phyloP scores from a whole-genome alignment of 2,113 vertebrate genomes.

The Tragelaphus scriptus region DNA sequence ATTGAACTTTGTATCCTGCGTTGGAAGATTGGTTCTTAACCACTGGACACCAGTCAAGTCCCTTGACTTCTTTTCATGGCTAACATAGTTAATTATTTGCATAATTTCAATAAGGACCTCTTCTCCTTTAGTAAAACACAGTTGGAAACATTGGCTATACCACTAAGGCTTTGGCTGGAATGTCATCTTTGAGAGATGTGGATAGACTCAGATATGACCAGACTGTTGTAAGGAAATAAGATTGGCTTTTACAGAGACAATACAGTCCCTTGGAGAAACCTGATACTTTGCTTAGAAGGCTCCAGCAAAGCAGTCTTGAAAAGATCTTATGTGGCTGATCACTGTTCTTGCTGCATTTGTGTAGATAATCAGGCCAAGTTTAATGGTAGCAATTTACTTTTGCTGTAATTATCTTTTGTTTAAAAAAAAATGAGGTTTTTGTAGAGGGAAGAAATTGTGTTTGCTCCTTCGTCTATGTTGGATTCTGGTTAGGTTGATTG shows the following conservation, averaged over 20 bases:
- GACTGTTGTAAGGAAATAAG: not conserved
- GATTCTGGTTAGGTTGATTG: not conserved
- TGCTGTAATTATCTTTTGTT: not conserved
- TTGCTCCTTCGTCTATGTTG: not conserved
- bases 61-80: not conserved
- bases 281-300: not conserved
- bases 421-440: not conserved
- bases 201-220: not conserved
- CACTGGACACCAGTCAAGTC: not conserved
- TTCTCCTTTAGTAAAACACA: not conserved
- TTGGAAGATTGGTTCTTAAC: not conserved
- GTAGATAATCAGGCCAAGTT: not conserved
- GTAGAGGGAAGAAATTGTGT: not conserved
- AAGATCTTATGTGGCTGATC: not conserved
- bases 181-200: not conserved
- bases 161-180: not conserved
- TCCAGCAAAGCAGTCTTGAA: not conserved
- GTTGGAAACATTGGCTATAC: not conserved
- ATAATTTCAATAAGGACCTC: not conserved
- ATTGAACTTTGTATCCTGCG: not conserved
- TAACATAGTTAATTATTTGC: not conserved
- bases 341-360: not conserved
- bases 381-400: not conserved
- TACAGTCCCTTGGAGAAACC: not conserved
- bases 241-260: not conserved